phyloP scores from a whole-genome alignment of 2,113 vertebrate genomes.

The Dasyornis broadbenti region DNA sequence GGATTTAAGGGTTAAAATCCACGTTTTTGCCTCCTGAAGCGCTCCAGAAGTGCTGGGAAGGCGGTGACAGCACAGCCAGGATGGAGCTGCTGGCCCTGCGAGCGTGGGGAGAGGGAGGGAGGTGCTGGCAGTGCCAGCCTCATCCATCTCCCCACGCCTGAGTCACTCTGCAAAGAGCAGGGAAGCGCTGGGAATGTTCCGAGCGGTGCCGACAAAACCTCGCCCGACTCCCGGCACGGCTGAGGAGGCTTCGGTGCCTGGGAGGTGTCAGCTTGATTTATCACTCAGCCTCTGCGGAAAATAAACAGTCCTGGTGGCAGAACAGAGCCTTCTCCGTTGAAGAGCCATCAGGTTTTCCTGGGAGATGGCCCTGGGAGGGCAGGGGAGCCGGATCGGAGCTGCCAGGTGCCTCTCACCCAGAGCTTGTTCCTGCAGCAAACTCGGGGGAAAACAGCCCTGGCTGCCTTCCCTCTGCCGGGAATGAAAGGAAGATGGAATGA shows the following conservation, averaged over 20 bases:
- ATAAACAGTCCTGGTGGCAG: constrained; percentile 4
- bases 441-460: accelerated
- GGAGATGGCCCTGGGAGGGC: not conserved
- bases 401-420: not conserved
- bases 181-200: not conserved
- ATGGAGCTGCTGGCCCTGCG: not conserved
- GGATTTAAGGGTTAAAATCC: not conserved
- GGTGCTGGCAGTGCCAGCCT: not conserved
- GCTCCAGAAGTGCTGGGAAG: not conserved
- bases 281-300: not conserved
- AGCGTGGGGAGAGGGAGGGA: not conserved
- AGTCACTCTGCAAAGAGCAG: not conserved
- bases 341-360: not conserved
- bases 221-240: not conserved
- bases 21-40: accelerated
- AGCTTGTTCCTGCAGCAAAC: not conserved
- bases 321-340: not conserved
- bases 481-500: not conserved
- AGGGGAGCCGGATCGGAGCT: not conserved
- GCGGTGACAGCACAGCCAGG: not conserved
- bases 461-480: not conserved
- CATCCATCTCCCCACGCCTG: constrained; percentile 43
- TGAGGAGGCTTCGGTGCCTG: not conserved
- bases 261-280: constrained; percentile 51
- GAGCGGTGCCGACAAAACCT: not conserved